Percentiles rank a stretch among this genome's conserved stretches.
These are phyloP conservation scores for Phymastichus coffea DNA, from an alignment of 1,140 invertebrate genomes.

Conservation along the genomic window DNA sequence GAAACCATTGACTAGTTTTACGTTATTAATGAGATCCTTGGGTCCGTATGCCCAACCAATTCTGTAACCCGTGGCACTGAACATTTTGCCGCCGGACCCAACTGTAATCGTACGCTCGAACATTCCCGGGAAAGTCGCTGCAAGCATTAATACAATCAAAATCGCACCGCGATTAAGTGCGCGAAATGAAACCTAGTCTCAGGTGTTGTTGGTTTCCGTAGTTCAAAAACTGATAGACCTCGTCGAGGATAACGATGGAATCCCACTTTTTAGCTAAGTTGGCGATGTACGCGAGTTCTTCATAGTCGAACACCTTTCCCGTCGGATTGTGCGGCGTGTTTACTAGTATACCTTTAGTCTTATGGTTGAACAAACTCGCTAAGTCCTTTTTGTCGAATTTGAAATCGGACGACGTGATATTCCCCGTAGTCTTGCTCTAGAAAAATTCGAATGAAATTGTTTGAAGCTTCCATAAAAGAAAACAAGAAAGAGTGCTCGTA, in stretches of 20 bases:
- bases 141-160: too few relatives aligned
- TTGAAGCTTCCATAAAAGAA: too few relatives aligned
- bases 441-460: too few relatives aligned
- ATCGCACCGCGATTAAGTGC: too few relatives aligned
- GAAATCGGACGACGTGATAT: slow-evolving; percentile 91
- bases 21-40: slow-evolving; percentile 73
- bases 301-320: slow-evolving; percentile 81
- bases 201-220: slow-evolving; percentile 85
- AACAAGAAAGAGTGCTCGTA: too few relatives aligned
- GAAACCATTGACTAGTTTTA: slow-evolving; percentile 90
- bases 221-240: slow-evolving; percentile 98
- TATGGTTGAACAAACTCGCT: slow-evolving; percentile 75
- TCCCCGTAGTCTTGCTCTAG: neutral
- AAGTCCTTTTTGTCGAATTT: slow-evolving; percentile 82
- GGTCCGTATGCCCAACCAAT: slow-evolving; percentile 92
- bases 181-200: slow-evolving; percentile 70
- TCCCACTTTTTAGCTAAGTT: slow-evolving; percentile 89
- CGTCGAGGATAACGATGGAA: slow-evolving; percentile 88
- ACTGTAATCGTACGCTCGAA: slow-evolving; percentile 97
- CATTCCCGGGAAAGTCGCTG: slow-evolving; percentile 91
- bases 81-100: slow-evolving; percentile 96
- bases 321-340: slow-evolving; percentile 97
- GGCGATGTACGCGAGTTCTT: slow-evolving; percentile 79
- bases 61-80: slow-evolving; percentile 97
- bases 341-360: slow-evolving; percentile 93